Conservation (phyloP, 35 echinoderm and acorn worm genomes). For the Ophiothrix spiculata region DNA sequence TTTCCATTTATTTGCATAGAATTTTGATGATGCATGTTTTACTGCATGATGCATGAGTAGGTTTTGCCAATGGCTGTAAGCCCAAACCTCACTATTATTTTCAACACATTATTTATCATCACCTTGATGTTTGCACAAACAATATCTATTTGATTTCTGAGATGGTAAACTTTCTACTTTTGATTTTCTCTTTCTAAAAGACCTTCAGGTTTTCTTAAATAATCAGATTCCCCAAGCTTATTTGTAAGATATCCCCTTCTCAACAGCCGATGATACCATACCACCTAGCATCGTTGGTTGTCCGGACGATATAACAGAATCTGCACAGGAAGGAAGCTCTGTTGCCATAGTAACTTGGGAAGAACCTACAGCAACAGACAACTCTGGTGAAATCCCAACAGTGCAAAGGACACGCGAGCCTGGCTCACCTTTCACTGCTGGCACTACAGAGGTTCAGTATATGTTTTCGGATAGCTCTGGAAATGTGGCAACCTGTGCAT, state of each 20-base stretch:
- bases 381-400: neutral
- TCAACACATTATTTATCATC: too few relatives aligned
- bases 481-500: neutral
- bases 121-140: too few relatives aligned
- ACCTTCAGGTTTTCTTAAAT: too few relatives aligned
- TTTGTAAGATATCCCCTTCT: neutral
- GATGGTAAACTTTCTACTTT: too few relatives aligned
- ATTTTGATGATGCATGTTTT: too few relatives aligned
- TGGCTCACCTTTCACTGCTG: neutral
- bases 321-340: neutral
- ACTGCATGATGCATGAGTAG: too few relatives aligned
- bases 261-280: neutral
- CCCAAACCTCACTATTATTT: too few relatives aligned
- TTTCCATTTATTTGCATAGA: too few relatives aligned
- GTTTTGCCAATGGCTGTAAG: too few relatives aligned
- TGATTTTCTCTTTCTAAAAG: too few relatives aligned
- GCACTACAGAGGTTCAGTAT: neutral
- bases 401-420: neutral
- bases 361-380: neutral
- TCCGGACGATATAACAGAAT: neutral
- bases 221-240: neutral
- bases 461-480: neutral
- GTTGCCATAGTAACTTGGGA: neutral
- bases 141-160: too few relatives aligned
- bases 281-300: neutral